Conservation (phyloP, 2,113 vertebrate species). For the Gyps fulvus region DNA sequence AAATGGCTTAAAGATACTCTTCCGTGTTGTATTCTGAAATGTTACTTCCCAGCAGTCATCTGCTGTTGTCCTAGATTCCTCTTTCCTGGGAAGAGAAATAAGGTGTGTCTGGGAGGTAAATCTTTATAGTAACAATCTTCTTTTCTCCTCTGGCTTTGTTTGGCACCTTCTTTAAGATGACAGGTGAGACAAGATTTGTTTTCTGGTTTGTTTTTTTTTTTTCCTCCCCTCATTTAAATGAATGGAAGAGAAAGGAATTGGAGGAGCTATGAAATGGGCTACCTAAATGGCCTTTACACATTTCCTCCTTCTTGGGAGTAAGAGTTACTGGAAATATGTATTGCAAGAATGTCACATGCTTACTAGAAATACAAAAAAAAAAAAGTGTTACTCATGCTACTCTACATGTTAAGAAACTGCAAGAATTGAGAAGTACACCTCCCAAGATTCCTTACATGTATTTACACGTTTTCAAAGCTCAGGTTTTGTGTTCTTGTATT, state of each 20-base stretch:
- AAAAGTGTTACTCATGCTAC: rapidly evolving
- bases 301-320: background rate
- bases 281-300: background rate
- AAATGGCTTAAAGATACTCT: background rate
- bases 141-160: background rate
- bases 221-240: background rate
- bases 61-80: background rate
- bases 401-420: background rate
- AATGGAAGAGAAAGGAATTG: background rate
- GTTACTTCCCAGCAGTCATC: background rate
- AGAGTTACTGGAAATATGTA: background rate
- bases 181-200: background rate
- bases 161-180: background rate
- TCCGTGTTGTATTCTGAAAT: background rate
- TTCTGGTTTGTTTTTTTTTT: background rate
- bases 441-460: background rate
- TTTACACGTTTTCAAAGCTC: background rate
- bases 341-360: background rate
- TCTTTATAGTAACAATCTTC: background rate
- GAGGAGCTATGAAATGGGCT: background rate
- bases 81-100: background rate
- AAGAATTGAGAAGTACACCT: background rate
- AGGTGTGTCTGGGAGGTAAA: background rate
- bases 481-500: background rate
- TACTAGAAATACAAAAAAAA: background rate